Evolutionary conservation across 2,113 vertebrate genomes (phyloP).

Genomic region (Collichthys lucidus): DNA sequence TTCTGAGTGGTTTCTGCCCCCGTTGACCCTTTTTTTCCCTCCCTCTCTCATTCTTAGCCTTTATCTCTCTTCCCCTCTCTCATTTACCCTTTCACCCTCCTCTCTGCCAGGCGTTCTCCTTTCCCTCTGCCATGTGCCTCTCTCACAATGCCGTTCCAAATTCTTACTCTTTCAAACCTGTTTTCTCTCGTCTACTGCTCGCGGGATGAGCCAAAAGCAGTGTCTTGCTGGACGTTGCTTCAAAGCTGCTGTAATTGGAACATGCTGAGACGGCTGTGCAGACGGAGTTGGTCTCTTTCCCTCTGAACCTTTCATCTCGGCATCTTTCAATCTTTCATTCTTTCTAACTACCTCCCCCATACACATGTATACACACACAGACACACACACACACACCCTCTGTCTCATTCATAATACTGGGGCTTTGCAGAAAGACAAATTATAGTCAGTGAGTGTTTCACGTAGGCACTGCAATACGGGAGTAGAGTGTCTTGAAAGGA

Average conservation of each 20-base stretch:
- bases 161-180: constrained; percentile 29
- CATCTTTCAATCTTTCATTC: constrained; percentile 54
- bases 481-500: constrained; percentile 30
- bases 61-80: constrained; percentile 1
- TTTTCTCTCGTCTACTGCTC: constrained; percentile 29
- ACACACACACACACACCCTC: constrained; percentile 4
- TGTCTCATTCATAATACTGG: constrained; percentile 30
- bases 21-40: constrained; percentile 12
- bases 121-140: constrained; percentile 1
- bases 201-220: constrained; percentile 52
- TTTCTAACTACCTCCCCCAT: constrained; percentile 16
- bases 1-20: constrained; percentile 48
- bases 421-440: constrained; percentile 47
- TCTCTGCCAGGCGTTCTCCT: constrained; percentile 9
- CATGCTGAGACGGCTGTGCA: constrained; percentile 71
- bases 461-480: constrained; percentile 1
- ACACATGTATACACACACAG: neutral
- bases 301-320: constrained; percentile 58
- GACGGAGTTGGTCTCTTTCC: constrained; percentile 43
- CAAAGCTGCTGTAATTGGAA: constrained; percentile 78
- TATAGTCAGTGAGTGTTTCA: constrained; percentile 38
- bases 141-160: neutral
- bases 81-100: constrained; percentile 20
- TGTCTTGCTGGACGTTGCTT: constrained; percentile 65
- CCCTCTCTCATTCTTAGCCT: neutral